Base-by-base conservation (phyloP, 37 sponge, comb jelly and placozoan genomes). In the Cliona cf. orientalis region DNA sequence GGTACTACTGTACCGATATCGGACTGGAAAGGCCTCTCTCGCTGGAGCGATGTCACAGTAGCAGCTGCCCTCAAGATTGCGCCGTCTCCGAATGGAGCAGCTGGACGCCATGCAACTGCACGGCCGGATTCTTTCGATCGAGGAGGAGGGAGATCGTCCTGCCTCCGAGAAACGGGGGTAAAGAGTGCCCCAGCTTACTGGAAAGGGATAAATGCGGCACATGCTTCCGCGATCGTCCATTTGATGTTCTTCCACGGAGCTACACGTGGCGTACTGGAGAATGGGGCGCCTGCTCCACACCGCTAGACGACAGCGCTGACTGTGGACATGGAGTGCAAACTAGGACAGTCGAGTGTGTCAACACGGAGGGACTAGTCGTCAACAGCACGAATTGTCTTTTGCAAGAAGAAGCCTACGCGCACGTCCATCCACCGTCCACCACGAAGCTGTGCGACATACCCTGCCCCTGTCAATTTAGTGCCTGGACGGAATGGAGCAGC, bases 91-190 rank as follows among this genome's bases (percentile, higher is more conserved):
- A 70, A 29, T 86, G 86, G 86, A 56, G 61, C 46, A 40, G 41
- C 11, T 86, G 86, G 86, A 71, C 26, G 0, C 25, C 1, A 0
- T 86, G 86, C 79, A 40, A 69, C 45, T 77, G 79, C 65, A 41
- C 36, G 31, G 2, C 37, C 0, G 40, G 42, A 19, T 72, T 58
- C 63, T 79, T 38, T 64, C 40, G 53, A 11, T 72, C 42, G 6
- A 36, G 86, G 19, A 36, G n/a, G 0, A 68, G 86, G 12, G 49
- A 38, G 3, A 37, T 86, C 42, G 11, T 79, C 11, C n/a, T 45
- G 0, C 79, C 86, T 35, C 72, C 72, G 17, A 22, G 58, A 1
- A 58, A 72, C 42, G 63, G 60, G 11, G 82, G 82, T 3, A 25
- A 41, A 6, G 31, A 45, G 0, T 82, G 82, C 41, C 82, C 82